phyloP scores from a whole-genome alignment of 1,140 invertebrate species.

The Papilio dardanus region DNA sequence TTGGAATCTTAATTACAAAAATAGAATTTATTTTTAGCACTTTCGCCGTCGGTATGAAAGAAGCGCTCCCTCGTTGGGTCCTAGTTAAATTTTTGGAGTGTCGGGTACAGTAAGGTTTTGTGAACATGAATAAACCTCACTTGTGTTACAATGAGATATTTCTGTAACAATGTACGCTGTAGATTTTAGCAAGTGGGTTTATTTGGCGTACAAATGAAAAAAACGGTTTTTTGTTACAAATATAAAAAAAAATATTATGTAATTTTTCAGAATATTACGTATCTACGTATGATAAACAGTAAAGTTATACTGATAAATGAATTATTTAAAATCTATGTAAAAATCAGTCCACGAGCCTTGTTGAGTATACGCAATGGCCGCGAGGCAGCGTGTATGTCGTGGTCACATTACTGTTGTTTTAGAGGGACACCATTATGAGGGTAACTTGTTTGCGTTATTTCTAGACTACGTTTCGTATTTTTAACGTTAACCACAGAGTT shows the following conservation, averaged over 20 bases:
- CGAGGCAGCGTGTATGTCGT: neutral
- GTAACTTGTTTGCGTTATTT: neutral
- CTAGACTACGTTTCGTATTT: neutral
- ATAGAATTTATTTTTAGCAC: slow-evolving; percentile 17
- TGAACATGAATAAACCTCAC: slow-evolving; percentile 17
- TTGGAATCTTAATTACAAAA: slow-evolving; percentile 19
- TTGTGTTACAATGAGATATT: neutral
- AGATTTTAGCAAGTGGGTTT: neutral
- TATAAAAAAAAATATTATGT: too few species aligned
- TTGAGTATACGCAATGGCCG: neutral
- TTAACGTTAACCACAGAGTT: neutral
- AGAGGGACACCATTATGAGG: neutral
- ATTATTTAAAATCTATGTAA: neutral
- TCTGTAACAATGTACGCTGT: neutral
- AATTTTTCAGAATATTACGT: neutral
- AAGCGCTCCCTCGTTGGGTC: neutral
- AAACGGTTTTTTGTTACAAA: neutral
- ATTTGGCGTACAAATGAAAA: neutral
- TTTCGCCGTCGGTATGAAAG: neutral
- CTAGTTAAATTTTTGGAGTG: neutral
- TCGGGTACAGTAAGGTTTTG: neutral
- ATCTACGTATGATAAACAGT: neutral
- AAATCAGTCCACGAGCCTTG: neutral
- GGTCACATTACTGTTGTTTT: slow-evolving; percentile 22
- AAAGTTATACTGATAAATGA: neutral